Percentiles rank a stretch among this genome's conserved stretches.
Conservation (phyloP, 1,140 invertebrate species). For the Cyrtorhinus lividipennis region DNA sequence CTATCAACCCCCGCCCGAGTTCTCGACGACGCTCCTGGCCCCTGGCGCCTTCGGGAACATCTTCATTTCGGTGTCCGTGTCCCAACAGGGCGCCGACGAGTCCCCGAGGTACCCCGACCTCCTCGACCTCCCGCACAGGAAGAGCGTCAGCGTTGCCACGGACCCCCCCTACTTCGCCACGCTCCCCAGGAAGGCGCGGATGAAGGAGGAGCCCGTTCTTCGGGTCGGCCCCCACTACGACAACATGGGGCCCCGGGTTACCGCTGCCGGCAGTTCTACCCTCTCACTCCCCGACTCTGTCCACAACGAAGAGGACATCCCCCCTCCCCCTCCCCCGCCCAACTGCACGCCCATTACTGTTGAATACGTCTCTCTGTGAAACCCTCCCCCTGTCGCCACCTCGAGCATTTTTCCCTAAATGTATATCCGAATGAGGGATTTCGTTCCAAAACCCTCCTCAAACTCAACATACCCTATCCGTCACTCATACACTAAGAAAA, state of each 20-base stretch:
- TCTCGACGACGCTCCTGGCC: slow-evolving; percentile 43
- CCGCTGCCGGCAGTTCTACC: slow-evolving; percentile 66
- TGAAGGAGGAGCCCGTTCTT: slow-evolving; percentile 20
- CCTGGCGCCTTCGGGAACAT: slow-evolving; percentile 51
- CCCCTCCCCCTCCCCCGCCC: slow-evolving; percentile 36
- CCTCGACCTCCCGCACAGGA: slow-evolving; percentile 51
- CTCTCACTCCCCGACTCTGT: slow-evolving; percentile 55
- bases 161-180: slow-evolving; percentile 38
- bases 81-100: slow-evolving; percentile 46
- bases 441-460: neutral
- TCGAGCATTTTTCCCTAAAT: neutral
- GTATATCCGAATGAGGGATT: neutral
- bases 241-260: slow-evolving; percentile 76
- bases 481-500: neutral
- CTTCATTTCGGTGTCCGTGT: slow-evolving; percentile 56
- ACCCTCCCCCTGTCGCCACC: neutral
- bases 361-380: slow-evolving; percentile 28
- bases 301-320: slow-evolving; percentile 33
- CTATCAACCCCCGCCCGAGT: slow-evolving; percentile 48
- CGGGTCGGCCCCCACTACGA: slow-evolving; percentile 50
- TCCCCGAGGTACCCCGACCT: slow-evolving; percentile 49
- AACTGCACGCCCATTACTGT: slow-evolving; percentile 32
- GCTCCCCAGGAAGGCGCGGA: slow-evolving; percentile 29
- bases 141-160: slow-evolving; percentile 31
- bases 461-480: neutral